These are phyloP conservation scores for Raja brachyura DNA, from an alignment of 2,113 vertebrate genomes.

Conservation along the genomic window DNA sequence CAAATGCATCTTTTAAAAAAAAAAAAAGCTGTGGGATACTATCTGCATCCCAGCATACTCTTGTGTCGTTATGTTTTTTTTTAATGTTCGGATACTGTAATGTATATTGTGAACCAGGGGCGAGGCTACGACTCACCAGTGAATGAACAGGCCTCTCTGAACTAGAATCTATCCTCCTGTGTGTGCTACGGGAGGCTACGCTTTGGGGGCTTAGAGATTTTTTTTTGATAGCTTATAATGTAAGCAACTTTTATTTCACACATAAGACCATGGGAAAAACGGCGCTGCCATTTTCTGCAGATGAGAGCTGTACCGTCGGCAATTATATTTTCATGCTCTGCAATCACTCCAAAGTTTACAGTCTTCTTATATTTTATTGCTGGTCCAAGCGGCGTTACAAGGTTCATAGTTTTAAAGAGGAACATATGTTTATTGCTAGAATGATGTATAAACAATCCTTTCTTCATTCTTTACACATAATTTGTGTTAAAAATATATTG, in stretches of 20 bases:
- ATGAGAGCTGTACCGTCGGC: background rate
- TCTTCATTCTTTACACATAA: background rate
- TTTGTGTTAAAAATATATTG: background rate
- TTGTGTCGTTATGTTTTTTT: background rate
- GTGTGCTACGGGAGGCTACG: background rate
- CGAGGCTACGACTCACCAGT: background rate
- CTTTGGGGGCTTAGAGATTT: background rate
- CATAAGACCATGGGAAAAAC: background rate
- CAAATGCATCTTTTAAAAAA: background rate
- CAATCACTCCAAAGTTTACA: background rate
- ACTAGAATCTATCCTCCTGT: constrained; percentile 14
- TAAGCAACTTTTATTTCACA: constrained; percentile 17
- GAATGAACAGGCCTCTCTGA: constrained; percentile 19
- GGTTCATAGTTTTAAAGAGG: background rate
- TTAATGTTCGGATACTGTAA: background rate
- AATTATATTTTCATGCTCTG: too few species aligned
- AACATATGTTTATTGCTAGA: background rate
- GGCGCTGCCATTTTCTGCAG: background rate
- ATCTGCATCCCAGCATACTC: background rate
- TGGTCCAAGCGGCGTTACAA: background rate
- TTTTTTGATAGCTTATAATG: constrained; percentile 3
- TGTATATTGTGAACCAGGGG: background rate
- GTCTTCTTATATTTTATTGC: background rate
- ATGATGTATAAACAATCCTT: background rate
- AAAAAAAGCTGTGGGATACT: background rate